Conservation (phyloP, 2,113 vertebrate species). For the Paracyprichromis sp. region DNA sequence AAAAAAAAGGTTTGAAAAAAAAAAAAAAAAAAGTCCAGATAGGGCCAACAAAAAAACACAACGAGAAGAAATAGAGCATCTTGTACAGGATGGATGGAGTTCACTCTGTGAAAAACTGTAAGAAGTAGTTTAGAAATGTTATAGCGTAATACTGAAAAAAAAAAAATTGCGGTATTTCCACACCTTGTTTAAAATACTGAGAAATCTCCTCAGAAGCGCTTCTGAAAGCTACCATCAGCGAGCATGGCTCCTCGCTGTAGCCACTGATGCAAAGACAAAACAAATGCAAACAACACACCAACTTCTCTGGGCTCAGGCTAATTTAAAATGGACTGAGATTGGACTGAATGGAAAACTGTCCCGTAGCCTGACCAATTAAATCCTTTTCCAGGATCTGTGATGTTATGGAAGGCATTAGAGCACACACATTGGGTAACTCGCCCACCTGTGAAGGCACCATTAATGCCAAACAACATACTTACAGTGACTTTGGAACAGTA, state of each 20-base stretch:
- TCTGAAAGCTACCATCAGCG: not conserved
- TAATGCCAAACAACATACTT: not conserved
- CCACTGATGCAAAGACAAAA: not conserved
- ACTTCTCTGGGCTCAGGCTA: not conserved
- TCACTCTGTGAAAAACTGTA: not conserved
- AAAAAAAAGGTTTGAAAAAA: not conserved
- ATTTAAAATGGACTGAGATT: not conserved
- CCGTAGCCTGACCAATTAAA: not conserved
- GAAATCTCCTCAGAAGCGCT: not conserved
- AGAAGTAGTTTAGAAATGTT: not conserved
- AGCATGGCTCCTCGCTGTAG: not conserved
- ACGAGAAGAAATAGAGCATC: not conserved
- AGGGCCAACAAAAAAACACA: not conserved
- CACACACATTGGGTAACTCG: not conserved
- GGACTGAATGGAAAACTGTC: not conserved
- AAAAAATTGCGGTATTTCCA: fast-evolving
- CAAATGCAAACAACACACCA: not conserved
- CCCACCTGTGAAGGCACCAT: not conserved
- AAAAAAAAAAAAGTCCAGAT: not conserved
- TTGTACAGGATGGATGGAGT: not conserved
- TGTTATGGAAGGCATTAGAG: not conserved
- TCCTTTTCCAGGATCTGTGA: not conserved
- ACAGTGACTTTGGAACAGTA: not conserved
- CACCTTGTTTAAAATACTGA: not conserved
- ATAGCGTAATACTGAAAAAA: not conserved